phyloP scores from a whole-genome alignment of 53 echinoderm and acorn worm genomes.

The Apostichopus leukothele region DNA sequence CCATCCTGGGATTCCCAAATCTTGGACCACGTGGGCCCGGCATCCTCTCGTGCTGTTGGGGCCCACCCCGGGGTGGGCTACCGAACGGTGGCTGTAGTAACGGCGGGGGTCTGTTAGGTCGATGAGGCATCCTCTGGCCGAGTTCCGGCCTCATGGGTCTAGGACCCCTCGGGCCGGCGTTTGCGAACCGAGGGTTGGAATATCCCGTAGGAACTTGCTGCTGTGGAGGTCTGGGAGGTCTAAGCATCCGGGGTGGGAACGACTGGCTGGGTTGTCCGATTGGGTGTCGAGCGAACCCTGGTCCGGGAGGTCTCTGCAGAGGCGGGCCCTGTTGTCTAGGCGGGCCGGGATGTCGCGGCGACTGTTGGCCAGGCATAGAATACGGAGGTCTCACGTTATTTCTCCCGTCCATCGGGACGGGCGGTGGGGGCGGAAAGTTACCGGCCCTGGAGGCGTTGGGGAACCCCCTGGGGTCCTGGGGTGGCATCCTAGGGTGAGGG shows the following conservation, averaged over 20 bases:
- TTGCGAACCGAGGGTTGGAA: conserved; percentile 44
- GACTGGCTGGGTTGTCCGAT: conserved; percentile 52
- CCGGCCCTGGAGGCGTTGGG: conserved; percentile 17
- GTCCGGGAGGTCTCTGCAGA: conserved; percentile 44
- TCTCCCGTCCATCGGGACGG: conserved; percentile 43
- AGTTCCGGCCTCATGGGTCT: conserved; percentile 48
- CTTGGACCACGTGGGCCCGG: conserved; percentile 53
- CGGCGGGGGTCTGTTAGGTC: conserved; percentile 5
- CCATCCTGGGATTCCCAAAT: conserved; percentile 48
- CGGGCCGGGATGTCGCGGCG: conserved; percentile 40
- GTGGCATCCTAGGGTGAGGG: conserved; percentile 64
- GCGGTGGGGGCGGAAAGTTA: background rate
- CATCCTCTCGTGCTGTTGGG: conserved; percentile 55
- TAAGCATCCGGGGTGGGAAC: conserved; percentile 63
- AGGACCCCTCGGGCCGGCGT: conserved; percentile 43
- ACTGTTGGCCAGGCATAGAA: conserved; percentile 49
- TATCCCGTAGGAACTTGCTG: conserved; percentile 46
- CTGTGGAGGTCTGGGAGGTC: conserved; percentile 24
- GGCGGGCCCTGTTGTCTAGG: conserved; percentile 40
- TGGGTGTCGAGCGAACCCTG: conserved; percentile 53
- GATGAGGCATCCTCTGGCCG: conserved; percentile 51
- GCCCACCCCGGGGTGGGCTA: conserved; percentile 62
- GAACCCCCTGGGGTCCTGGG: conserved; percentile 31
- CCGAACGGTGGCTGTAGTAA: conserved; percentile 56
- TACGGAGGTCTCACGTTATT: conserved; percentile 29